A percentile compares a stretch with the other conserved stretches of the same genome.
Conservation (phyloP, 2,113 vertebrate genomes). For the Etheostoma spectabile region DNA sequence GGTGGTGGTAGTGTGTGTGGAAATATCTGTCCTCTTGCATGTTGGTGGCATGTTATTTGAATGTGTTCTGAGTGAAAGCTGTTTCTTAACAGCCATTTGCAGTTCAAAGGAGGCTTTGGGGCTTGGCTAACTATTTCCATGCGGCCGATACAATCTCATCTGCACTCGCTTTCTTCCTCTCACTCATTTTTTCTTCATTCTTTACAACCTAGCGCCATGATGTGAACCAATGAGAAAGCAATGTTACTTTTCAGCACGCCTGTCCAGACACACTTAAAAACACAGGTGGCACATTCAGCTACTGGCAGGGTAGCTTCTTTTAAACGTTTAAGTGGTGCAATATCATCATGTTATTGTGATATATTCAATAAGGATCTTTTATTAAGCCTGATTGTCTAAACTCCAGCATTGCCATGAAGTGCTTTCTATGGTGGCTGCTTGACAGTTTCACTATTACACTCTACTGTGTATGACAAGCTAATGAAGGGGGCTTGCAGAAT, state of each 20-base stretch:
- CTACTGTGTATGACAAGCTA: slow-evolving; percentile 55
- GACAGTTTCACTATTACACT: slow-evolving; percentile 43
- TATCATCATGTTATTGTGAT: slow-evolving; percentile 19
- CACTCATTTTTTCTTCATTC: slow-evolving; percentile 53
- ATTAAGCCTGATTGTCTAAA: slow-evolving; percentile 20
- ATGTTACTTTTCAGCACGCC: slow-evolving; percentile 53
- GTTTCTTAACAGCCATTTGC: slow-evolving; percentile 56
- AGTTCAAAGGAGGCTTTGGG: slow-evolving; percentile 69
- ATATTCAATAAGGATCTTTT: neutral
- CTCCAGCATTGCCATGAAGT: slow-evolving; percentile 16
- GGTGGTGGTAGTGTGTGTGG: neutral
- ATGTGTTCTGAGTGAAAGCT: slow-evolving; percentile 54
- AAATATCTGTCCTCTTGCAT: slow-evolving; percentile 25
- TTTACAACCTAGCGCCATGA: slow-evolving; percentile 58
- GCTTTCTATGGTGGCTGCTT: slow-evolving; percentile 20
- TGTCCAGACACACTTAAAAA: slow-evolving; percentile 37
- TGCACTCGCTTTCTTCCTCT: slow-evolving; percentile 2
- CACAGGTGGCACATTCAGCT: slow-evolving; percentile 28
- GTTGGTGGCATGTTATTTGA: slow-evolving; percentile 67
- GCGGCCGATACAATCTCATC: slow-evolving; percentile 73
- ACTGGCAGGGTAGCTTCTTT: slow-evolving; percentile 11
- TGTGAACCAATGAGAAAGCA: slow-evolving; percentile 36
- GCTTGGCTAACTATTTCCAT: slow-evolving; percentile 76
- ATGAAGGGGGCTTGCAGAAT: slow-evolving; percentile 57
- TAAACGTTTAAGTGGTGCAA: neutral